Conservation (phyloP, 2,888 invertebrate species). For the Adelphocoris suturalis region DNA sequence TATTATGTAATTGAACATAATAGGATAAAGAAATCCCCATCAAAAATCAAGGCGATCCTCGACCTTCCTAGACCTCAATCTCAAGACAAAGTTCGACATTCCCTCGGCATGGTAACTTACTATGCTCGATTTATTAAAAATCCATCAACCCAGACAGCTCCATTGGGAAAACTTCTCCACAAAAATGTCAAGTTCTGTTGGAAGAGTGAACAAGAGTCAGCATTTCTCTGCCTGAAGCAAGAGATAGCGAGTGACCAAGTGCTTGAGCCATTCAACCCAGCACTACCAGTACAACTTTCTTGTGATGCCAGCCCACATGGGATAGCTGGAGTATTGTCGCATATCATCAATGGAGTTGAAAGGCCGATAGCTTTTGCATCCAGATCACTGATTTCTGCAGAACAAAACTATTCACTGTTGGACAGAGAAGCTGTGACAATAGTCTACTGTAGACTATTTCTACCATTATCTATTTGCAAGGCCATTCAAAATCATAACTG, state of each 20-base stretch:
- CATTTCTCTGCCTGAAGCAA: slow-evolving; percentile 75
- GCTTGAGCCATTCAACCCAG: slow-evolving; percentile 72
- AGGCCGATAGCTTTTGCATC: slow-evolving; percentile 73
- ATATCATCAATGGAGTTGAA: background rate
- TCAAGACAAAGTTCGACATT: background rate
- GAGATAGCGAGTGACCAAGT: slow-evolving; percentile 72
- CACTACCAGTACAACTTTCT: slow-evolving; percentile 73
- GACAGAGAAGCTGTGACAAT: background rate
- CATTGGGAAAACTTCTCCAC: background rate
- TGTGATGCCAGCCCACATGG: slow-evolving; percentile 72
- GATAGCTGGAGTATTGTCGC: slow-evolving; percentile 69
- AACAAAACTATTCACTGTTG: slow-evolving; percentile 9
- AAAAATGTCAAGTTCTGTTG: slow-evolving; percentile 68
- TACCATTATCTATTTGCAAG: background rate
- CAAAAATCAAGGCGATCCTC: background rate
- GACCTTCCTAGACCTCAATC: background rate
- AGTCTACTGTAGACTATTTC: background rate
- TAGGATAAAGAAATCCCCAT: slow-evolving; percentile 15
- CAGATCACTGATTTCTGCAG: slow-evolving; percentile 74
- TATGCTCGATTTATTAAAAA: background rate
- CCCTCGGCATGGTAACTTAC: background rate
- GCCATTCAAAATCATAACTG: background rate
- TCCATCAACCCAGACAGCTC: background rate
- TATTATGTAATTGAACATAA: slow-evolving; percentile 67
- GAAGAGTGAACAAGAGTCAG: slow-evolving; percentile 73